Evolutionary conservation across 2,888 invertebrate genomes (phyloP).

Genomic region (Cheilosia vulpina): DNA sequence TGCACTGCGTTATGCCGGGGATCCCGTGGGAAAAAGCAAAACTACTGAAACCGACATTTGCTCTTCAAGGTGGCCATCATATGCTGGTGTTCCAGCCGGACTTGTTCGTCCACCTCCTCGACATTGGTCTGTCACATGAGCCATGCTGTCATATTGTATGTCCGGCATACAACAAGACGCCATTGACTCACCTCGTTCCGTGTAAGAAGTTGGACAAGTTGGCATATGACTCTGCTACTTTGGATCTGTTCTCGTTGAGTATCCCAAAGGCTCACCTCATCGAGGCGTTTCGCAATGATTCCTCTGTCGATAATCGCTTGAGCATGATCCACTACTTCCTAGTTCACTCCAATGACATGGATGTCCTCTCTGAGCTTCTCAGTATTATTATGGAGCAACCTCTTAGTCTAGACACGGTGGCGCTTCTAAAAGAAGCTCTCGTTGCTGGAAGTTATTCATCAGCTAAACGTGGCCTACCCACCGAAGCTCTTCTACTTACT

Average conservation of each 20-base stretch:
- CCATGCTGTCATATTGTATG: slow-evolving; percentile 92
- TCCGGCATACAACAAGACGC: slow-evolving; percentile 85
- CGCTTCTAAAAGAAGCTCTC: slow-evolving; percentile 91
- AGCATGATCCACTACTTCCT: slow-evolving; percentile 93
- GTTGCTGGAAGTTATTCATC: slow-evolving; percentile 89
- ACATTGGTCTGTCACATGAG: slow-evolving; percentile 92
- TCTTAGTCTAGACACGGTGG: slow-evolving; percentile 85
- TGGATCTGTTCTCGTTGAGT: slow-evolving; percentile 88
- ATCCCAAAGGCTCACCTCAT: slow-evolving; percentile 88
- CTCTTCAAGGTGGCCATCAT: slow-evolving; percentile 90
- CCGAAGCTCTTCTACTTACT: slow-evolving; percentile 88
- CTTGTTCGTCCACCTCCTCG: slow-evolving; percentile 92
- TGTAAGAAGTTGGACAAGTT: slow-evolving; percentile 82
- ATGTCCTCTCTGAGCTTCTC: slow-evolving; percentile 89
- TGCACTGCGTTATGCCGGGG: slow-evolving; percentile 92
- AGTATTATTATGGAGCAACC: slow-evolving; percentile 86
- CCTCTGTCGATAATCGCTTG: slow-evolving; percentile 88
- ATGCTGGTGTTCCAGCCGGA: slow-evolving; percentile 93
- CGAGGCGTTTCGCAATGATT: slow-evolving; percentile 88
- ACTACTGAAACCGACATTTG: slow-evolving; percentile 90
- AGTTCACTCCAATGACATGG: slow-evolving; percentile 90
- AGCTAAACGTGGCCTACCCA: slow-evolving; percentile 88
- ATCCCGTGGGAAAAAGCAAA: slow-evolving; percentile 92
- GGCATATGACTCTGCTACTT: slow-evolving; percentile 87
- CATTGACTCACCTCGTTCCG: slow-evolving; percentile 87